phyloP scores from a whole-genome alignment of 2,797 vertebrate genomes.

The Chiroxiphia lanceolata region DNA sequence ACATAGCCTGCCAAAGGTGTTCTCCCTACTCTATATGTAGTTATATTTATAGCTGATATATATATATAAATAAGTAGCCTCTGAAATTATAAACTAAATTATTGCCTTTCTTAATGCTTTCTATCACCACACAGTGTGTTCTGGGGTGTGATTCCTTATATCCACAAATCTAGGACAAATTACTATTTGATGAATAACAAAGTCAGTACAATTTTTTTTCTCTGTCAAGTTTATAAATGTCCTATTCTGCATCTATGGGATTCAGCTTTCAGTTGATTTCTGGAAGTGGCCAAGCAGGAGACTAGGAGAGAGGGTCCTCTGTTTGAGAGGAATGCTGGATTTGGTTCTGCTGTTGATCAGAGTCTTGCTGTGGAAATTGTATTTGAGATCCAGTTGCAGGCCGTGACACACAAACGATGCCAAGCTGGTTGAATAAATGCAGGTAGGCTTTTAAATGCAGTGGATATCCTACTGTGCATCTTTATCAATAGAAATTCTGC shows the following conservation, averaged over 20 bases:
- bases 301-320: neutral
- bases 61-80: neutral
- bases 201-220: neutral
- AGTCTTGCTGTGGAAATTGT: neutral
- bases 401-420: neutral
- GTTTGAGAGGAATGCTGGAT: neutral
- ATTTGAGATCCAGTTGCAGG: neutral
- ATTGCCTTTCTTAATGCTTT: neutral
- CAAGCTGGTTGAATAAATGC: neutral
- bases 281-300: neutral
- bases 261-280: neutral
- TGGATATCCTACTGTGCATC: neutral
- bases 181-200: neutral
- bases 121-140: neutral
- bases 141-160: neutral
- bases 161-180: neutral
- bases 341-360: neutral
- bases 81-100: neutral
- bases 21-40: neutral
- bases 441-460: neutral
- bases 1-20: neutral
- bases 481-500: neutral
- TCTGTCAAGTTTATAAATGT: neutral
- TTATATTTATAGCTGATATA: neutral
- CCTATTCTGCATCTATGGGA: neutral